A percentile compares a stretch with the other conserved stretches of the same genome.
Evolutionary conservation across 2,888 invertebrate species (phyloP).

Genomic region (Lepidochrysops patricia): DNA sequence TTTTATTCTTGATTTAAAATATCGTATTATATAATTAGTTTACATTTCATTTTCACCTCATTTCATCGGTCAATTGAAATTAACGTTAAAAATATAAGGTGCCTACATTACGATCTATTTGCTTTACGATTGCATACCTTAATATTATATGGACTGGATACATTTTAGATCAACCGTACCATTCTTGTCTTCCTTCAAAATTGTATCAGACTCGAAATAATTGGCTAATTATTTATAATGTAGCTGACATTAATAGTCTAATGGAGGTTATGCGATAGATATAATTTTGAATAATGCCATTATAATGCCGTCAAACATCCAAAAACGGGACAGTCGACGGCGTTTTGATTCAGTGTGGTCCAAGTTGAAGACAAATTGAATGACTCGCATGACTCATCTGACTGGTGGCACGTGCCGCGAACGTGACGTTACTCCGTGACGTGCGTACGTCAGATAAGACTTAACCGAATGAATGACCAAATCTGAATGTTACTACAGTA

Average conservation of each 20-base stretch:
- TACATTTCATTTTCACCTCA: background rate
- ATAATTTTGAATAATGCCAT: slow-evolving; percentile 17
- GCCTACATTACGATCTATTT: background rate
- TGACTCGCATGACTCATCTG: slow-evolving; percentile 27
- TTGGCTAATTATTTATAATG: slow-evolving; percentile 3
- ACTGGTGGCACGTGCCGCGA: slow-evolving; percentile 47
- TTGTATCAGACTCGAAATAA: background rate
- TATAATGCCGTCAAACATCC: slow-evolving; percentile 10
- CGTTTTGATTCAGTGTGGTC: slow-evolving; percentile 15
- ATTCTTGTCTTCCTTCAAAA: background rate
- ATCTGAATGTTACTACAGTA: slow-evolving; percentile 8
- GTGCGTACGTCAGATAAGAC: slow-evolving; percentile 30
- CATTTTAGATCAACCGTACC: background rate
- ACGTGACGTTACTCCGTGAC: slow-evolving; percentile 54
- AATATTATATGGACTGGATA: background rate
- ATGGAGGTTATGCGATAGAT: background rate
- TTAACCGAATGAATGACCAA: slow-evolving; percentile 12
- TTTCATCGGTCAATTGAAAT: background rate
- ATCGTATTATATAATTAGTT: background rate
- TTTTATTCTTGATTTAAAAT: background rate
- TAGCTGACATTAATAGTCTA: background rate
- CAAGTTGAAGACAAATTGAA: slow-evolving; percentile 17
- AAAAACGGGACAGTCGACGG: slow-evolving; percentile 13
- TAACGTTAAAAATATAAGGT: background rate
- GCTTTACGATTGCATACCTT: background rate